These are phyloP conservation scores for Morpho deidamia DNA, from an alignment of 2,888 invertebrate genomes.

Conservation along the genomic window DNA sequence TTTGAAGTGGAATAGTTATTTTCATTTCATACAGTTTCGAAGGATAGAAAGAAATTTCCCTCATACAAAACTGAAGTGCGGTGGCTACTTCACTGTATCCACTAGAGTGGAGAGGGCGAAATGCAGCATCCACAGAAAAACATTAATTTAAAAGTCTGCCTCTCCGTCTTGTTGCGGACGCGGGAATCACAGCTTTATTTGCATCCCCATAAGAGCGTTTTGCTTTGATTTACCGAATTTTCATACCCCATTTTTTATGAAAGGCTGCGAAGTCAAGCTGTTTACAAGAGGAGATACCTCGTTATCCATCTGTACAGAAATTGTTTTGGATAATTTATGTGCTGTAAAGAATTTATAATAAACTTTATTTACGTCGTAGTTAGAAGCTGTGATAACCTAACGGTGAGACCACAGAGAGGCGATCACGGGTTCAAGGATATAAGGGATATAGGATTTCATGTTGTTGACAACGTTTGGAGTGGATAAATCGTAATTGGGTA, in stretches of 20 bases:
- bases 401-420: too few species aligned
- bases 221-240: conserved; percentile 4
- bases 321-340: conserved; percentile 13
- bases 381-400: too few species aligned
- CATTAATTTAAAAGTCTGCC: conserved; percentile 27
- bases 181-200: conserved; percentile 16
- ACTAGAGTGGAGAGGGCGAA: conserved; percentile 9
- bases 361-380: neutral
- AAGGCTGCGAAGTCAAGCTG: conserved; percentile 22
- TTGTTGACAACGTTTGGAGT: too few species aligned
- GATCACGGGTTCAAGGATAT: too few species aligned
- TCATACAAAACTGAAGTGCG: conserved; percentile 31
- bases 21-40: neutral
- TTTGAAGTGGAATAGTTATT: neutral
- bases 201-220: conserved; percentile 1
- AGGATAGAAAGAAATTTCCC: conserved; percentile 18
- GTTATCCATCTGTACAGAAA: conserved; percentile 30
- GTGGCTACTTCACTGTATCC: conserved; percentile 30
- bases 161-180: neutral
- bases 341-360: neutral
- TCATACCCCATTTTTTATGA: conserved; percentile 28
- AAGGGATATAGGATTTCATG: too few species aligned
- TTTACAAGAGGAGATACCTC: conserved; percentile 31
- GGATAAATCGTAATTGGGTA: too few species aligned
- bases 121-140: conserved; percentile 28